Percentiles rank a stretch among this genome's conserved stretches.
These are phyloP conservation scores for Myrmecobius fasciatus DNA, from an alignment of 2,113 vertebrate species.

Conservation along the genomic window DNA sequence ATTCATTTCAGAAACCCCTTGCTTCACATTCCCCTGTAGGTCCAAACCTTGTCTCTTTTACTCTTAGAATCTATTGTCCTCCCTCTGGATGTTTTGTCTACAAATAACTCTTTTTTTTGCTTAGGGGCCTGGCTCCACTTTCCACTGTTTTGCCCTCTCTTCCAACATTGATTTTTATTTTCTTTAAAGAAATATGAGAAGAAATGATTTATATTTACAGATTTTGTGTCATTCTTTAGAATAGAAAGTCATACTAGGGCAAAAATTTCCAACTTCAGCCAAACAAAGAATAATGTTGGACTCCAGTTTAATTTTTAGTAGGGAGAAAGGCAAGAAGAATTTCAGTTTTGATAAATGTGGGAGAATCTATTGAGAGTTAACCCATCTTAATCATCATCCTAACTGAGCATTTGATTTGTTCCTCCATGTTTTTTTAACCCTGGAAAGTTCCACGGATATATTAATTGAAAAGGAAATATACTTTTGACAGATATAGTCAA, in stretches of 20 bases:
- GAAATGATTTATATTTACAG: conserved; percentile 2
- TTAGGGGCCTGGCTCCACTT: not conserved
- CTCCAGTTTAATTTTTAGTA: not conserved
- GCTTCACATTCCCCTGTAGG: not conserved
- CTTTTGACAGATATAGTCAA: not conserved
- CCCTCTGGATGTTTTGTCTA: not conserved
- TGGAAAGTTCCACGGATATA: not conserved
- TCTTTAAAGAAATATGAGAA: not conserved
- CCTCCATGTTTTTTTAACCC: not conserved
- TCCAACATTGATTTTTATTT: not conserved
- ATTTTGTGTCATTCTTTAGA: not conserved
- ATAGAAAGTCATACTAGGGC: not conserved
- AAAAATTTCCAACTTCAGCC: not conserved
- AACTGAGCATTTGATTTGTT: not conserved
- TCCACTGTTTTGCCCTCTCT: not conserved
- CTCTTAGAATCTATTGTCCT: not conserved
- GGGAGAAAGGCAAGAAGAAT: not conserved
- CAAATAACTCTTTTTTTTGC: not conserved
- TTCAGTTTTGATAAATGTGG: not conserved
- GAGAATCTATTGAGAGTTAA: not conserved
- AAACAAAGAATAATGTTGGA: not conserved
- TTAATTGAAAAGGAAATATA: not conserved
- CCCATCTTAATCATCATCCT: not conserved
- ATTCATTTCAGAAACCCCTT: not conserved
- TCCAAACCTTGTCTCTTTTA: not conserved